Evolutionary conservation across 2,113 vertebrate species (phyloP), one percentile per base, ranked within the genome.

Genomic region (Dendropsophus ebraccatus): DNA sequence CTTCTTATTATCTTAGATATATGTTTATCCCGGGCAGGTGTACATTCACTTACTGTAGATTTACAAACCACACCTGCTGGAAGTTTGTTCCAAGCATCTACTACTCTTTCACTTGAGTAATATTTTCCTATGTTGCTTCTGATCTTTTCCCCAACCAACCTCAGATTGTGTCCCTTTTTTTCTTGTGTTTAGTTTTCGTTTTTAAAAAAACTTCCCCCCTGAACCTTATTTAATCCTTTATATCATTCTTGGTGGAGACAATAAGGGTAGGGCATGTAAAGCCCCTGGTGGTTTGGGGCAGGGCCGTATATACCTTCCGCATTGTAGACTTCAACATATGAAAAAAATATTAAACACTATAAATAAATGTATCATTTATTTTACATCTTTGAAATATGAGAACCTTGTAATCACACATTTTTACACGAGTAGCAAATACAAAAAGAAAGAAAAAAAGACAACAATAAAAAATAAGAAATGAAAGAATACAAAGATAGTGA

Each of bases 291-390:
- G 30, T 69, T 9, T 35, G 16, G 6, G 7, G 28, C 30, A n/a
- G n/a, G n/a, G n/a, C 65, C 13, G 35, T 21, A 19, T 70, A 16
- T 70, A 41, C 67, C 67, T 11, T 32, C 0, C 23, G 32, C 35
- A 70, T 7, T 3, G 17, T n/a, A n/a, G n/a, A n/a, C n/a, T n/a
- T n/a, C 8, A 19, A 10, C 16, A 60, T 14, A 25, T 41, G 35
- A 81, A 81, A 4, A 28, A 80, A 58, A 81, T 62, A 5, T 58
- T 45, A 81, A 65, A 81, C 78, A 47, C 37, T 41, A 81, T 81
- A 81, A 81, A 81, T 81, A 81, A 81, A 62, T 58, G 56, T 81
- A 81, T 81, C 37, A 65, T 81, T 81, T 81, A 81, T 81, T 81
- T 81, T 81, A 81, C 78, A 81, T 81, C 35, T 81, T 65, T 62